phyloP scores from a whole-genome alignment of 1,140 invertebrate species.

The Solen grandis region DNA sequence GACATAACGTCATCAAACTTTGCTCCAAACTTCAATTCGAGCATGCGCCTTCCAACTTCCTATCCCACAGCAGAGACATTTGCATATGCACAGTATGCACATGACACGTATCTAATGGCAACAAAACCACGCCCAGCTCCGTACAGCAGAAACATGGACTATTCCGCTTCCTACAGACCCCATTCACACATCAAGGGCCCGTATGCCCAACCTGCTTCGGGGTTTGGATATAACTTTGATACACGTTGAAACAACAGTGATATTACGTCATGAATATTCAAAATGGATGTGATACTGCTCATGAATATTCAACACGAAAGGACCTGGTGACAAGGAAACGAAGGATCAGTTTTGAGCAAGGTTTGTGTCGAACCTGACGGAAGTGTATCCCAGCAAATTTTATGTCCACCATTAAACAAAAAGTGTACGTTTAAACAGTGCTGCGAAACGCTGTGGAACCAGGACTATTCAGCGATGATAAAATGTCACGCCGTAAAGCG shows the following conservation, averaged over 20 bases:
- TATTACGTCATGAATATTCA: too few species aligned
- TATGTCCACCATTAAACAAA: too few species aligned
- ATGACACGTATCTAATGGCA: slow-evolving; percentile 67
- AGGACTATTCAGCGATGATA: too few species aligned
- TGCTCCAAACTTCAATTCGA: slow-evolving; percentile 54
- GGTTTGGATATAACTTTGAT: slow-evolving; percentile 64
- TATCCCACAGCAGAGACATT: slow-evolving; percentile 58
- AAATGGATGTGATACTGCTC: too few species aligned
- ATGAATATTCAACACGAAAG: too few species aligned
- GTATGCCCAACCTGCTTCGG: slow-evolving; percentile 50
- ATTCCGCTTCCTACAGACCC: slow-evolving; percentile 53
- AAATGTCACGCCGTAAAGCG: too few species aligned
- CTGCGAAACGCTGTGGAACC: too few species aligned
- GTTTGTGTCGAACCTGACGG: too few species aligned
- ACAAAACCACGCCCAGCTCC: slow-evolving; percentile 61
- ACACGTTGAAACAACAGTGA: slow-evolving; percentile 3
- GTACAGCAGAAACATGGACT: slow-evolving; percentile 62
- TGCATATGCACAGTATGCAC: slow-evolving; percentile 61
- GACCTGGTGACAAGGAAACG: too few species aligned
- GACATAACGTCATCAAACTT: slow-evolving; percentile 25
- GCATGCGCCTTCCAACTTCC: slow-evolving; percentile 56
- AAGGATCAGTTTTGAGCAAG: too few species aligned
- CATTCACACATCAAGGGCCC: slow-evolving; percentile 62
- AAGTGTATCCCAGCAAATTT: too few species aligned
- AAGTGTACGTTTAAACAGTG: too few species aligned